These are phyloP conservation scores for Elaeidobius kamerunicus DNA, from an alignment of 2,888 invertebrate species.

Conservation along the genomic window DNA sequence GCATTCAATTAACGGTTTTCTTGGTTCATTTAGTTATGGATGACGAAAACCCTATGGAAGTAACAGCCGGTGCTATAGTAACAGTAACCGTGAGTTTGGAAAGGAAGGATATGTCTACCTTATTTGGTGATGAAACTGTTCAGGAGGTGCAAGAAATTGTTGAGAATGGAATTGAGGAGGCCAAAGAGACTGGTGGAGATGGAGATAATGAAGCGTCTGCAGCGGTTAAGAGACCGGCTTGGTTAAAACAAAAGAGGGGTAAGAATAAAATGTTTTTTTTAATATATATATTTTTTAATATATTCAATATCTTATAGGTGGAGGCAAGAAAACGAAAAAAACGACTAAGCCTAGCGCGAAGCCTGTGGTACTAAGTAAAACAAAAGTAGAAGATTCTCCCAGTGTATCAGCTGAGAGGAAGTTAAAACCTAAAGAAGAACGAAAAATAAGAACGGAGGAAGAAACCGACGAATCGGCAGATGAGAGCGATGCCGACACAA, in stretches of 20 bases:
- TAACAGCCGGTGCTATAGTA: constrained; percentile 96
- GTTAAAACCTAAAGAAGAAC: constrained; percentile 34
- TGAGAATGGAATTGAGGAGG: constrained; percentile 56
- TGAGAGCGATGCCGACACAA: constrained; percentile 54
- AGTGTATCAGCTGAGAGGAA: constrained; percentile 34
- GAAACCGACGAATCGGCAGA: constrained; percentile 49
- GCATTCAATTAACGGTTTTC: no score
- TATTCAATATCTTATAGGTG: constrained; percentile 36
- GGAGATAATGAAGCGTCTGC: constrained; percentile 46
- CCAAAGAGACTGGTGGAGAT: constrained; percentile 41
- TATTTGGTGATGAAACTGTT: constrained; percentile 76
- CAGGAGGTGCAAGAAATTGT: constrained; percentile 43
- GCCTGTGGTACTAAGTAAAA: constrained; percentile 35
- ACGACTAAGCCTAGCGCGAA: constrained; percentile 46
- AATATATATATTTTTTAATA: background rate
- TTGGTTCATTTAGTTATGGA: constrained; percentile 71
- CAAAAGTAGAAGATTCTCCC: constrained; percentile 41
- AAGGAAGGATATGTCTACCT: constrained; percentile 77
- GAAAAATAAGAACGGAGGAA: constrained; percentile 35
- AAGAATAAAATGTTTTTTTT: constrained; percentile 26
- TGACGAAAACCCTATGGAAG: constrained; percentile 94
- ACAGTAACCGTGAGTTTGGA: constrained; percentile 90
- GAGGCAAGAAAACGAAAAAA: constrained; percentile 60
- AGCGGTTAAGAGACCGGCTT: constrained; percentile 69
- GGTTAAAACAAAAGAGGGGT: constrained; percentile 74